phyloP scores from a whole-genome alignment of 1,140 invertebrate genomes.

The Zaprionus africanus region DNA sequence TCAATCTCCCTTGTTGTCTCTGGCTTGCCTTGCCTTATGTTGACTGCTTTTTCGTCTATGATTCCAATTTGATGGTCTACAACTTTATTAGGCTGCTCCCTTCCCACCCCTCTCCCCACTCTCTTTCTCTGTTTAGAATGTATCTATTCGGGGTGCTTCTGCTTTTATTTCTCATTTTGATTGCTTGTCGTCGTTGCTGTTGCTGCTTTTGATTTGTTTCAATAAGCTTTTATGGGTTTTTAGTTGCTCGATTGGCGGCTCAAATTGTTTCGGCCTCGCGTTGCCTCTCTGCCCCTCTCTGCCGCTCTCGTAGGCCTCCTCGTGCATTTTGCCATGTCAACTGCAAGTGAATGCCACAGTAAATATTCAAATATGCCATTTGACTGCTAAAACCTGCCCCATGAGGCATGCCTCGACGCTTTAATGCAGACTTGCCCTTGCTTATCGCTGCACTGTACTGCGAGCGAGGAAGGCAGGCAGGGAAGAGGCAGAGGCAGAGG shows the following conservation, averaged over 20 bases:
- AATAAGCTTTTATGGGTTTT: slow-evolving; percentile 70
- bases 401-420: slow-evolving; percentile 16
- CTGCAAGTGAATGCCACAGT: slow-evolving; percentile 19
- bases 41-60: slow-evolving; percentile 19
- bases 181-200: slow-evolving; percentile 17
- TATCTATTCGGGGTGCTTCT: slow-evolving; percentile 37
- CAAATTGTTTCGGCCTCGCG: slow-evolving; percentile 29
- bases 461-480: neutral
- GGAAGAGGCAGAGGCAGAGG: too few relatives aligned
- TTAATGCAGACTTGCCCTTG: slow-evolving; percentile 28
- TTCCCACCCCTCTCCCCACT: too few relatives aligned
- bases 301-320: neutral
- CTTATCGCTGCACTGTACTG: slow-evolving; percentile 31
- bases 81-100: slow-evolving; percentile 26
- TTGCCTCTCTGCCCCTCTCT: neutral
- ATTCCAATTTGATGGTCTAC: slow-evolving; percentile 32
- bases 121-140: slow-evolving; percentile 4
- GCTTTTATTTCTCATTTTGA: slow-evolving; percentile 37
- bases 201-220: slow-evolving; percentile 60
- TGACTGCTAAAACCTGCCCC: slow-evolving; percentile 17
- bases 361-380: slow-evolving; percentile 32
- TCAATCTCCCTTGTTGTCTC: neutral
- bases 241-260: slow-evolving; percentile 58
- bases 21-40: neutral
- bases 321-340: slow-evolving; percentile 3